Base-by-base conservation (phyloP, 2,888 invertebrate genomes). In the Aricia artaxerxes region DNA sequence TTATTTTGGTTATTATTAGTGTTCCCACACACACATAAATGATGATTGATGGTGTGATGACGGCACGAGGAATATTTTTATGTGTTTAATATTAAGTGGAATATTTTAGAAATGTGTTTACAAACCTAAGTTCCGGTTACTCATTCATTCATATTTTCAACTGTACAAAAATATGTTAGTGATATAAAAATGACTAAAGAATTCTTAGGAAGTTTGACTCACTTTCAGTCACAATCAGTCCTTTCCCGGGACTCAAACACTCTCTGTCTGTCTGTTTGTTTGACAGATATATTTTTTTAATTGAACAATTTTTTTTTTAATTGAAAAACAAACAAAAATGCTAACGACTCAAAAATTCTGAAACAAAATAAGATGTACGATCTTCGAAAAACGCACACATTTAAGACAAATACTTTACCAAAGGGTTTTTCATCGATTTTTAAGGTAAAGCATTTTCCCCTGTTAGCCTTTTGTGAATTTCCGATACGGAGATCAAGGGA, bases 141-240 rank as follows among this genome's bases (percentile, higher is more conserved):
- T 69, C 69, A 69, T 69, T 69, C 69, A 69, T 69, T 69, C 69
- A 64, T 64, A 64, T 64, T 64, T 64, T 35, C 31, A 35, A 69
- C 35, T 35, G 4, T 69, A 69, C 13, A 35, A 1, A 35, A 69
- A 69, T 69, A 69, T 69, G 7, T 69, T 16, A 57, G 13, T 69
- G 11, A 35, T 4, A 31, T 69, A 35, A 35, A 31, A 35, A 69
- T 69, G 69, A 69, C 35, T 69, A 69, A 35, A 11, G 35, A 13
- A 4, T 69, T 69, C 35, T 35, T 69, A 35, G 4, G 35, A 69
- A 35, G 3, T 69, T 69, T 69, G 69, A 69, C 69, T 69, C 35
- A 69, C 6, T 35, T 11, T 13, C 69, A 69, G 57, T 57, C 13
- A 49, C 49, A 49, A 49, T 49, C 9, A 1, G 0, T 44, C 7